Base-by-base conservation (phyloP, 2,888 invertebrate genomes). In the Agriopis marginaria region DNA sequence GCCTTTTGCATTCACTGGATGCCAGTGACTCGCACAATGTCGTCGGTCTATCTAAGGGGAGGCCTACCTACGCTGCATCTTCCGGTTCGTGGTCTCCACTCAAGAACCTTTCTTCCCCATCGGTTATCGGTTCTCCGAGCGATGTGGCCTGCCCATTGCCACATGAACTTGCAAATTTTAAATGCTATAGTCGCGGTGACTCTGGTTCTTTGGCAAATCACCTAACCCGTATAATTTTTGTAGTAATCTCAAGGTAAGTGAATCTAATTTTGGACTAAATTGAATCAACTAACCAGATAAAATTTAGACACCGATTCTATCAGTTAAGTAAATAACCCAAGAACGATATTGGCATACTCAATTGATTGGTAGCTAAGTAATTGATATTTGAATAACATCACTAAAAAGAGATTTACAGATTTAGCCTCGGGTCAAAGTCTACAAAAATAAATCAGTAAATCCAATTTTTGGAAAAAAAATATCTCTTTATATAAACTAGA, bases 331-430 rank as follows among this genome's bases (percentile, higher is more conserved):
- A 55, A 42, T 9, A 55, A 42, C n/a, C 14, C 17, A 32, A 32
- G 3, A 32, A 32, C 32, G 14, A 55, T 55, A 55, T 12, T 55
- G 42, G n/a, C 53, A 40, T 42, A 10, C 8, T 32, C 40, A 10
- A 55, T 55, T 55, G 42, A 42, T 55, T 55, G 42, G 14, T n/a
- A 32, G 32, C 55, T 55, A 10, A 42, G 55, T 55, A 42, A 55
- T 14, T 54, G 42, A 42, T 55, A 55, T 55, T 55, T 55, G 40
- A 42, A 55, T 42, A 55, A 42, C 1, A 54, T 39, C 39, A 54
- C 32, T 32, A 32, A 32, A 32, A 32, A 32, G 32, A 32, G 1
- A 11, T 53, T 23, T 4, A 53, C 7, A 11, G 53, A 50, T 50
- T 50, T 14, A 23, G 6, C 9, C 14, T 14, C 10, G 14, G 3